Conservation (phyloP, 64 coral and sea anemone genomes). For the Montipora efflorescens region DNA sequence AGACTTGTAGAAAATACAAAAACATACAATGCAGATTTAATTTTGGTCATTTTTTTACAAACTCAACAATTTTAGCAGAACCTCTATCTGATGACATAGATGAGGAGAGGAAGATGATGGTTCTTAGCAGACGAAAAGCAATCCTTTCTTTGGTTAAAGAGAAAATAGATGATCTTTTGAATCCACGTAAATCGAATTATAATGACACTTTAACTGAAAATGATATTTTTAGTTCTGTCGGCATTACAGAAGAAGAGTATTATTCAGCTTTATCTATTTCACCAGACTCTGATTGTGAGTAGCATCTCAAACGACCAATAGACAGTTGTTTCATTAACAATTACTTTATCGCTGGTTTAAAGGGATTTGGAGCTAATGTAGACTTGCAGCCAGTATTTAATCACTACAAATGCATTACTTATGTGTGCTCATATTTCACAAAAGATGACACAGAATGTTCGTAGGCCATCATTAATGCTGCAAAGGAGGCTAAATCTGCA, state of each 20-base stretch:
- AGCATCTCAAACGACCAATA: conserved; percentile 35
- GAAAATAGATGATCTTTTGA: conserved; percentile 50
- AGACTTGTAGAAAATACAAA: conserved; percentile 73
- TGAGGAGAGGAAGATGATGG: conserved; percentile 26
- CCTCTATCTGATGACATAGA: conserved; percentile 58
- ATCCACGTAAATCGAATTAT: conserved; percentile 55
- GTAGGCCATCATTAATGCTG: conserved; percentile 58
- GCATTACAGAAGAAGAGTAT: conserved; percentile 47
- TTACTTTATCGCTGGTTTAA: conserved; percentile 37
- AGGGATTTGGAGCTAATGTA: conserved; percentile 47
- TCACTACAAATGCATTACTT: conserved; percentile 59
- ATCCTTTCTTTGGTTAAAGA: conserved; percentile 36
- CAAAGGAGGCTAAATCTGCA: conserved; percentile 27
- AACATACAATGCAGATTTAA: conserved; percentile 85
- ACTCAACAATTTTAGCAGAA: conserved; percentile 81
- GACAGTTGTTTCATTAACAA: conserved; percentile 43
- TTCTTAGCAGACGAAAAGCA: conserved; percentile 43
- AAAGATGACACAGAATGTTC: conserved; percentile 50
- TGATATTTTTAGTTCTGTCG: conserved; percentile 29
- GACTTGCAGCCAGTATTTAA: conserved; percentile 57
- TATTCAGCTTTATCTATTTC: conserved; percentile 16
- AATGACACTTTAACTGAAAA: conserved; percentile 57
- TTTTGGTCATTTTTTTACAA: conserved; percentile 86
- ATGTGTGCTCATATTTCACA: conserved; percentile 52
- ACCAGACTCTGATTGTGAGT: conserved; percentile 34